Evolutionary conservation across 2,888 invertebrate species (phyloP), one percentile per base, ranked within the genome.

Genomic region (Sphaerophoria rueppellii): DNA sequence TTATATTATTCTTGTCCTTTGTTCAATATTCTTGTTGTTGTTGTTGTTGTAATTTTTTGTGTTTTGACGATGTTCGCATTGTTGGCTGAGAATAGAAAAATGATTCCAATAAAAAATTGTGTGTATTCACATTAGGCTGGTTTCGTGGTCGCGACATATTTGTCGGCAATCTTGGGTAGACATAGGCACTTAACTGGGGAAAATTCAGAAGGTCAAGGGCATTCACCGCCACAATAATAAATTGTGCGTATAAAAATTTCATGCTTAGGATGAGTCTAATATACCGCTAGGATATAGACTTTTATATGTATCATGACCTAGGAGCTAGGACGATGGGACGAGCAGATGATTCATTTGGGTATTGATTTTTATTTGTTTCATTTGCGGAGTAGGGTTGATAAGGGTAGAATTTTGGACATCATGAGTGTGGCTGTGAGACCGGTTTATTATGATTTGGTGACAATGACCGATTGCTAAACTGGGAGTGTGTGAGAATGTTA

Each of bases 181-280:
- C 40, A 54, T 79, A 24, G 24, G 24, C 24, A 70, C 65, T 78
- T 77, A 78, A 14, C 69, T 83, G 82, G 76, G 81, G 60, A 72
- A 67, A 58, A 76, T 86, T 87, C 83, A 81, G 86, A 88, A 88
- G 88, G 87, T 88, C 88, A 88, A 87, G 88, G 87, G 87, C 87
- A 86, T 86, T 70, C 76, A 83, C 83, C 80, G 85, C 83, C 76
- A 69, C 74, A 82, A 82, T 24, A 24, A 24, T 24, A 24, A 24
- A 2, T 80, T 75, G 82, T 75, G 61, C 57, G 67, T 72, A 81
- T 81, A 81, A 76, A 87, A 82, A 79, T 69, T 67, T 82, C 72
- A 61, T 71, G 70, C 50, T 71, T 61, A 63, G 58, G 70, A 82
- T 54, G 72, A 43, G 65, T 16, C 24, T 63, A 60, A 40, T 40